Conservation (phyloP, 2,113 vertebrate species). For the Pedetes capensis region DNA sequence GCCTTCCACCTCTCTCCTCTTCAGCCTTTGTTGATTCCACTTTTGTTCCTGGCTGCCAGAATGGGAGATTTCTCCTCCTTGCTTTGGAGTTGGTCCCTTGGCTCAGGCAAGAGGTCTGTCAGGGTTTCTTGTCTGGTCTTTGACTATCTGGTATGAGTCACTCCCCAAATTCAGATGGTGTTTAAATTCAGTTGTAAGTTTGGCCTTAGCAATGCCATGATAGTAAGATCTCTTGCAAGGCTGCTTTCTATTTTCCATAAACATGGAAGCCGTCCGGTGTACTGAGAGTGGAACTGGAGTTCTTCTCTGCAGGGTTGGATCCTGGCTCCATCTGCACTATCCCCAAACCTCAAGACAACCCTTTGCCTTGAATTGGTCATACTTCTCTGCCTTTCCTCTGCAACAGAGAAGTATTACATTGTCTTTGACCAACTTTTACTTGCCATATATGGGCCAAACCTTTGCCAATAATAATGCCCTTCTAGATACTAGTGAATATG, state of each 20-base stretch:
- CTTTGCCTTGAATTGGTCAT: neutral
- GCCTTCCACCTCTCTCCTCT: neutral
- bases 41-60: neutral
- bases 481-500: neutral
- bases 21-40: neutral
- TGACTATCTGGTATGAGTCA: neutral
- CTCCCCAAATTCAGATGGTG: neutral
- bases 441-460: neutral
- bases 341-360: no score
- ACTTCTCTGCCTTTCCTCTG: neutral
- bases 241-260: neutral
- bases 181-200: neutral
- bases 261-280: neutral
- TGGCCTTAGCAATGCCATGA: no score
- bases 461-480: neutral
- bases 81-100: neutral
- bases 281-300: no score
- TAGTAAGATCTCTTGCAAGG: no score
- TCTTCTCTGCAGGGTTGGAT: neutral
- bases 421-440: neutral
- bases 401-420: neutral
- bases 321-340: no score
- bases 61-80: neutral
- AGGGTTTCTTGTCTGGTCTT: neutral
- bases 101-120: neutral